Base-by-base conservation (phyloP, 1,140 invertebrate species). In the Pseudomyrmex gracilis region DNA sequence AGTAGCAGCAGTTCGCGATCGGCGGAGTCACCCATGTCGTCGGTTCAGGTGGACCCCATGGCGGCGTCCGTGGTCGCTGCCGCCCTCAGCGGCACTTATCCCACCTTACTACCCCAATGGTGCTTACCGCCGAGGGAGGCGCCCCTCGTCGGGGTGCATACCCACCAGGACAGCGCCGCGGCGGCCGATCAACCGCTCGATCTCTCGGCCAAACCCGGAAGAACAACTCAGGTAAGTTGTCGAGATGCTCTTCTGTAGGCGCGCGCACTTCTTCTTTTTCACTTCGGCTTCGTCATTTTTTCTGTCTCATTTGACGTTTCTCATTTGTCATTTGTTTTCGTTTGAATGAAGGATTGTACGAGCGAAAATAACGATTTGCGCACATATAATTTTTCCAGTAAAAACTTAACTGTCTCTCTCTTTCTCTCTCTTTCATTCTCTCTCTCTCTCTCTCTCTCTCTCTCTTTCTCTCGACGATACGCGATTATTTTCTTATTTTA, bases 121-220 rank as follows among this genome's bases (percentile, higher is more conserved):
- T 95, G 95, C 91, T 93, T 96, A 90, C 93, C 93, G 77, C 93
- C 93, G 61, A 92, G 93, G 88, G 94, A 94, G 85, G 90, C 93
- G 82, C 91, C 93, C 74, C 93, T 93, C 84, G 92, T 95, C 77
- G 94, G 93, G 89, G 93, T 95, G 22, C 95, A 95, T 66, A 88
- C 91, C 66, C 92, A 93, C 84, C 93, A 94, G 91, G 93, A 95
- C 93, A 93, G 92, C 84, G 93, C 94, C 64, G 86, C 90, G 85
- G 94, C 93, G 61, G 94, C 94, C 85, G 97, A 97, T 90, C 96
- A 97, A 93, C 97, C 97, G 24, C 95, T 97, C 85, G 97, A 97
- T 95, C 96, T 98, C 89, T 97, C 97, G 94, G 96, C 96, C 88
- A 97, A 97, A 92, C 94, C 94, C 85, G 94, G 94, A 93, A 94